Evolutionary conservation across 2,797 vertebrate genomes (phyloP).

Genomic region (Trachops cirrhosus): DNA sequence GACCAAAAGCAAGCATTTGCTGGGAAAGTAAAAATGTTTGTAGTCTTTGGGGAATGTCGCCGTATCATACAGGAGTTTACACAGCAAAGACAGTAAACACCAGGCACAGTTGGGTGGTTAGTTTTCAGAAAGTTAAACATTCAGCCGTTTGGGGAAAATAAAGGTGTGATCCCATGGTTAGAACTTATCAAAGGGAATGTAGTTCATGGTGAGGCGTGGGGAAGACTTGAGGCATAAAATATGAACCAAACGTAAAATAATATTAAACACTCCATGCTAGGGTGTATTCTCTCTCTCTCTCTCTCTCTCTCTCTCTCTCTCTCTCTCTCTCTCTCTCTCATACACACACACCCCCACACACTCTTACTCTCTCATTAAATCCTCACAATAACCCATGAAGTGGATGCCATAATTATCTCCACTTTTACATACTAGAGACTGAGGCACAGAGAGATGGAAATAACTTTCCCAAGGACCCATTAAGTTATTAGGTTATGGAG

Average conservation of each 20-base stretch:
- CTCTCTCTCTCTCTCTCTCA: not conserved
- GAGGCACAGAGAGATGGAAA: not conserved
- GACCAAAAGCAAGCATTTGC: not conserved
- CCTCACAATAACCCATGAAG: not conserved
- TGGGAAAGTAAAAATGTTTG: not conserved
- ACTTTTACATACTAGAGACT: not conserved
- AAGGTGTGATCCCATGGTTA: not conserved
- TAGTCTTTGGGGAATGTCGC: not conserved
- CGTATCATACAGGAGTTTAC: not conserved
- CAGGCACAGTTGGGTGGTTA: not conserved
- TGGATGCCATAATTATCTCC: not conserved
- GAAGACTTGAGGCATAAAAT: not conserved
- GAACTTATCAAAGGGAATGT: not conserved
- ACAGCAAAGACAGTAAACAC: not conserved
- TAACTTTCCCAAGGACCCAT: not conserved
- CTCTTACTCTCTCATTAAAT: not conserved
- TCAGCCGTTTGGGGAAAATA: not conserved
- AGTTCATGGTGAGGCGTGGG: not conserved
- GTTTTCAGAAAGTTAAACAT: constrained; percentile 8
- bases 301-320: not conserved
- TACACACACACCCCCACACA: too few relatives aligned
- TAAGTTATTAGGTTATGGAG: not conserved
- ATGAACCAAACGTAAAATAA: not conserved
- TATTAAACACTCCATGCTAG: not conserved
- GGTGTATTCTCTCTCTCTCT: not conserved